Evolutionary conservation across 2,888 invertebrate genomes (phyloP), one percentile per base, ranked within the genome.

Genomic region (Cryptocephalus moraei): DNA sequence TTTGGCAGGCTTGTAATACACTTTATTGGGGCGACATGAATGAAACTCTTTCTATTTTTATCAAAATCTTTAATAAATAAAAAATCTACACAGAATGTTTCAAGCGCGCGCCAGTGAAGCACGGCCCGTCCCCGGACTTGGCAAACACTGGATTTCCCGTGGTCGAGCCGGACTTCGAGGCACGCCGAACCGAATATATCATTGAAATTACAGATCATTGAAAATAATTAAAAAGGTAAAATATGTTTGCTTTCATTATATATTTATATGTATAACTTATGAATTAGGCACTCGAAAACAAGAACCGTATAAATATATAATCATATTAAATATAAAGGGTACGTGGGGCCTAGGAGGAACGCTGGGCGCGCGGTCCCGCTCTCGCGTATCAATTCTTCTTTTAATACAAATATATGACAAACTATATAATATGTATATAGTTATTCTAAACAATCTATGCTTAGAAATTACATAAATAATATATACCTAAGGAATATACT

Each of bases 281-380:
- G 54, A 36, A 59, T 62, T 67, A 68, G 66, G 66, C 68, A 68
- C 67, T 68, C 66, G 65, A 22, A 66, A 66, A 62, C 66, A 66
- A 65, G 22, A 66, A 65, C 55, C 61, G 60, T 65, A 62, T 65
- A 65, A 64, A 65, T 65, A 65, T 64, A 60, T 56, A 60, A 56
- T 55, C 53, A 54, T 56, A 56, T 53, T 31, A 31, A 56, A 22
- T 22, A 22, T 56, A 22, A 22, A 22, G 6, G 22, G 22, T 22
- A 22, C 6, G 22, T 22, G 22, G 22, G 22, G 22, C 22, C 22
- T 22, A 22, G 22, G 22, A 22, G 22, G 22, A 22, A 22, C 6
- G 22, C 22, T 2, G 22, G 22, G 22, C 22, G 22, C 22, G 22
- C 22, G 22, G 22, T 22, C 22, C 22, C 22, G 22, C 22, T 22